These are phyloP conservation scores for Pardosa pseudoannulata DNA, from an alignment of 2,888 invertebrate species.

Conservation along the genomic window DNA sequence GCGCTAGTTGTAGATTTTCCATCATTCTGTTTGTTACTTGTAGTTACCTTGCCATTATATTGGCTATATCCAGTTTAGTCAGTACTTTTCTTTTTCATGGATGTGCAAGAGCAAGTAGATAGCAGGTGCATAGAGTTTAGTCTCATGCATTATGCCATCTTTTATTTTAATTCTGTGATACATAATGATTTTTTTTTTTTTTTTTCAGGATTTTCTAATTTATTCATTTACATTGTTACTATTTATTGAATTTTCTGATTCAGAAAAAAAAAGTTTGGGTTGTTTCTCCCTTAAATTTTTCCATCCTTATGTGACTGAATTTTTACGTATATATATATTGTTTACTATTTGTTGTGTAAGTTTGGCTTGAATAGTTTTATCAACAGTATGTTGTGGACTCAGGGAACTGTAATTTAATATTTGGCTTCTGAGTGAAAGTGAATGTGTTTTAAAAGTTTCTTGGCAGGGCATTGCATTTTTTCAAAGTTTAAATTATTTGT, in stretches of 20 bases:
- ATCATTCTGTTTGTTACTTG: slow-evolving; percentile 29
- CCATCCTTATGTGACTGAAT: slow-evolving; percentile 46
- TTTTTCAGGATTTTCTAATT: slow-evolving; percentile 37
- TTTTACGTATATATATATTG: slow-evolving; percentile 32
- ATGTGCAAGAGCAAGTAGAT: neutral
- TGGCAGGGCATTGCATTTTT: slow-evolving; percentile 36
- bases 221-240: slow-evolving; percentile 60
- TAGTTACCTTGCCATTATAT: slow-evolving; percentile 34
- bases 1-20: slow-evolving; percentile 81
- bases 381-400: slow-evolving; percentile 45
- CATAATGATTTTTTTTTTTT: slow-evolving; percentile 31
- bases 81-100: slow-evolving; percentile 17
- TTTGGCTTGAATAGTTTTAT: slow-evolving; percentile 7
- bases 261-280: slow-evolving; percentile 13
- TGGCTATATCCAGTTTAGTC: slow-evolving; percentile 51
- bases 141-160: slow-evolving; percentile 43
- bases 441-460: slow-evolving; percentile 8
- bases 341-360: slow-evolving; percentile 30
- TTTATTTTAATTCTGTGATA: slow-evolving; percentile 66
- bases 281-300: slow-evolving; percentile 20
- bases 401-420: slow-evolving; percentile 50
- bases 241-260: slow-evolving; percentile 55
- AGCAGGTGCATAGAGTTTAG: neutral
- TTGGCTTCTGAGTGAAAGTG: slow-evolving; percentile 22
- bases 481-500: slow-evolving; percentile 26